Base-by-base conservation (phyloP, 2,888 invertebrate genomes). In the Luperina nickerlii region DNA sequence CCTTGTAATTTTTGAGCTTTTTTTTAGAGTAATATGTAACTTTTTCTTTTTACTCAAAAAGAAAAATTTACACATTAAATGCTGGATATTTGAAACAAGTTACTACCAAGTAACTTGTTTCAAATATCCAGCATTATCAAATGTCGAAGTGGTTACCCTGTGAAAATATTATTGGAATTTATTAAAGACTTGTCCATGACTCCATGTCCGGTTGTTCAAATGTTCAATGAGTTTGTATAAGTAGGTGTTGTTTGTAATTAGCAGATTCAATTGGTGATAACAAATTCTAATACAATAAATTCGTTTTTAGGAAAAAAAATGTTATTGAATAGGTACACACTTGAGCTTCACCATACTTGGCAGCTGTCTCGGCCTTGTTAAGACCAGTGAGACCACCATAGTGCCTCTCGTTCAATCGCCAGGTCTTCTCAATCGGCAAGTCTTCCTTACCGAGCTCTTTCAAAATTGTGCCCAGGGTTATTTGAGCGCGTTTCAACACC, bases 381-480 rank as follows among this genome's bases (percentile, higher is more conserved):
- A 98, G 97, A 3, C 99, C 99, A 20, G 98, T 99, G 11, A 99
- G 97, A 65, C 98, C 98, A 74, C 99, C 99, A 90, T 99, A 99
- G 92, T 99, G 99, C 81, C 99, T 97, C 94, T 99, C 99, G 91
- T 99, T 99, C 51, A 99, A 95, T 24, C 98, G 97, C 99, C 99
- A 99, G 18, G 98, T 98, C 91, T 98, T 98, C 9, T 97, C 93
- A 13, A 98, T 95, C 0, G 98, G 98, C 84, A 99, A 94, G 87
- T 97, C 97, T n/a, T 97, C 93, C 90, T 98, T 98, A 2, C 97
- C 97, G 66, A 98, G 97, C 91, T 98, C 98, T 79, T 97, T 95
- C 13, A 99, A 94, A 82, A 99, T 97, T 0, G 97, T 93, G 74
- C 97, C 97, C 65, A 98, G 94, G 0, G 98, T 98, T 81, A 98